Conservation (phyloP, 2,113 vertebrate genomes). For the Poeciliopsis occidentalis region DNA sequence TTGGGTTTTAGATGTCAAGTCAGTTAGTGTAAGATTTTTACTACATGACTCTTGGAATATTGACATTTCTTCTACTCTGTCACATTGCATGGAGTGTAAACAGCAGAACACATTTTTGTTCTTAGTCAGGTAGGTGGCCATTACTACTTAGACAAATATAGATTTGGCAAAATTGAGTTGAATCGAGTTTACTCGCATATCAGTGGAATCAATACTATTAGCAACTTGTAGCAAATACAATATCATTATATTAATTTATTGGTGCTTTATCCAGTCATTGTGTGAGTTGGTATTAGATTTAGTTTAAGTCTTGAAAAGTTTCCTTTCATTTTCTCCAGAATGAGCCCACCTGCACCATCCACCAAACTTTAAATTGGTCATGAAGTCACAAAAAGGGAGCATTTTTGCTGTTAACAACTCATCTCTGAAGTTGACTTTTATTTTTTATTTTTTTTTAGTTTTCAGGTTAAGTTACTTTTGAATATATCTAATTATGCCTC, state of each 20-base stretch:
- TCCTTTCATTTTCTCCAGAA: not conserved
- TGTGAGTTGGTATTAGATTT: not conserved
- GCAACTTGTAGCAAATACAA: constrained; percentile 9
- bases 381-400: not conserved
- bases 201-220: not conserved
- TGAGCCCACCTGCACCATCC: not conserved
- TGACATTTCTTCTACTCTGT: constrained; percentile 7
- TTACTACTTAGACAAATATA: not conserved
- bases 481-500: not conserved
- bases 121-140: constrained; percentile 33
- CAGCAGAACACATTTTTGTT: constrained; percentile 13
- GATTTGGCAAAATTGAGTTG: not conserved
- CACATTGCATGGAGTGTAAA: not conserved
- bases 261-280: not conserved
- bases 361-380: not conserved
- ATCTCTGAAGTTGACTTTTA: not conserved
- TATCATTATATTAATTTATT: not conserved
- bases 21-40: constrained; percentile 12
- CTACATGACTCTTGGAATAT: constrained; percentile 4
- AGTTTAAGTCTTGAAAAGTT: not conserved
- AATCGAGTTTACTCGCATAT: not conserved
- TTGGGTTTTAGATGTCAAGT: not conserved
- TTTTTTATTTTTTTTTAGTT: not conserved
- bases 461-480: not conserved
- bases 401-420: not conserved